Evolutionary conservation across 2,888 invertebrate species (phyloP), one percentile per base, ranked within the genome.

Genomic region (Masnerella sp.): DNA sequence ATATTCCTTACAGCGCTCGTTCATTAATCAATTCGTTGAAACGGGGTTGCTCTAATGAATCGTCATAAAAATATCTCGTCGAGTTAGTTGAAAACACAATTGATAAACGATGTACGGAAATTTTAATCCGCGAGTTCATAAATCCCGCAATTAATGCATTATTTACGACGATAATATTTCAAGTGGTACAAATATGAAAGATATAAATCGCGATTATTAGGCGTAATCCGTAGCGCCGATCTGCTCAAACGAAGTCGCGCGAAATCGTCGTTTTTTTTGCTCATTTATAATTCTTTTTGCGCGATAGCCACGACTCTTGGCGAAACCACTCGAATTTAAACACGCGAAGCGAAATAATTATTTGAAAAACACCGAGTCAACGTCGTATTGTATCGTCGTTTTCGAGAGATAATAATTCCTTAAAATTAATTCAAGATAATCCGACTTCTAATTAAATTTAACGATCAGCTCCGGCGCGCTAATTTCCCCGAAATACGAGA

Each of bases 371-470:
- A 18, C n/a, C n/a, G 20, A 32, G 32, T 56, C 12, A 42, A 56
- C 18, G 38, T 54, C 30, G 40, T 17, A 30, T 54, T 43, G 56
- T 17, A 28, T 56, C 40, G 20, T 28, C 18, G 32, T 12, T 43
- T 58, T 34, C 7, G 14, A 22, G 45, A 15, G 45, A 36, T 59
- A 36, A 45, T 36, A 58, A 59, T 59, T 45, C 15, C 18, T 38
- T n/a, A 4, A 47, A 38, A 61, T 61, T 61, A 45, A 59, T 59
- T 42, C 25, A n/a, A n/a, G 45, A 59, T 59, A 59, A 61, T 61
- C 59, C 47, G 59, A 38, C 38, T 18, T 49, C 38, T 61, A 61
- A 61, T 61, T 61, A 61, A 61, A 47, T 49, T 61, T 47, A 61
- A 61, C 47, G 58, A 45, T 47, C 36, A 45, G 18, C 17, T 25